A percentile compares a stretch with the other conserved stretches of the same genome.
Conservation (phyloP, 2,888 invertebrate species). For the Beris morrisii region DNA sequence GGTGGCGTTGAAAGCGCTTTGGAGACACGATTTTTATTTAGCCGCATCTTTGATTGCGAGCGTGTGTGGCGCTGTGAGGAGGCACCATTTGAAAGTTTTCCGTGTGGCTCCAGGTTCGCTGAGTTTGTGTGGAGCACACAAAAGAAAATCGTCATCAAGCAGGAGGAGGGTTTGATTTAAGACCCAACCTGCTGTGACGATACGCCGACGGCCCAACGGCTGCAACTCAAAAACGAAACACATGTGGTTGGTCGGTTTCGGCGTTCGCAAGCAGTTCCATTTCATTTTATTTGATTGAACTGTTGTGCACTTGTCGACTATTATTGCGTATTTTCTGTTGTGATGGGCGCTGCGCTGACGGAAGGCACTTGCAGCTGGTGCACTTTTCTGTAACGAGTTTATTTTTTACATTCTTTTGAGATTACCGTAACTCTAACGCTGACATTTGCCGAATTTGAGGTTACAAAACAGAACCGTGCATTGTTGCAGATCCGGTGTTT, state of each 20-base stretch:
- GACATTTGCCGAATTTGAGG: no score
- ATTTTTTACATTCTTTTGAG: neutral
- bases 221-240: constrained; percentile 17
- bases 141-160: constrained; percentile 32
- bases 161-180: constrained; percentile 48
- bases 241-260: neutral
- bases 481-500: no score
- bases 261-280: neutral
- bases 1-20: no score
- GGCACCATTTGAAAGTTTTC: no score
- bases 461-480: no score
- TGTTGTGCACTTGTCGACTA: constrained; percentile 24
- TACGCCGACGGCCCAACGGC: constrained; percentile 6
- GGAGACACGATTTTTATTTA: no score
- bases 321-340: neutral
- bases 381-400: constrained; percentile 12
- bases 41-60: no score
- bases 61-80: no score
- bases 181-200: constrained; percentile 48
- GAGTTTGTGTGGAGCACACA: neutral
- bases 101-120: no score
- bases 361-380: constrained; percentile 7
- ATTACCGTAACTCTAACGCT: no score
- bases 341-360: neutral
- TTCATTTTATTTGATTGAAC: neutral